Evolutionary conservation across 2,113 vertebrate species (phyloP).

Genomic region (Callorhinus ursinus): DNA sequence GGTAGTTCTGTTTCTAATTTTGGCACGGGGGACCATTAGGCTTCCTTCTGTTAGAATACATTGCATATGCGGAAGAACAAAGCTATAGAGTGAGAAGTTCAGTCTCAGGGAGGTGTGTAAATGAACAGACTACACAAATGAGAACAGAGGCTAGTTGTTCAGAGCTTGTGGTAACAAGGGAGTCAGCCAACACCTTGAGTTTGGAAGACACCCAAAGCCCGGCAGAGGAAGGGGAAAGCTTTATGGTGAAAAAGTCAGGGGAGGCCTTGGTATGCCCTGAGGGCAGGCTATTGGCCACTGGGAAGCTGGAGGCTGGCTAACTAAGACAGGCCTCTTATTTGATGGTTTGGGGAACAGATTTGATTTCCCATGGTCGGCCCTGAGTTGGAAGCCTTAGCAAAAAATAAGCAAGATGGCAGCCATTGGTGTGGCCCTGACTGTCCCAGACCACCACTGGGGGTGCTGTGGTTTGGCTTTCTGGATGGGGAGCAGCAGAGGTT

Average conservation of each 20-base stretch:
- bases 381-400: not conserved
- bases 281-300: not conserved
- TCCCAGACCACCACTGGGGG: not conserved
- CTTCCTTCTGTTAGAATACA: not conserved
- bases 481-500: not conserved
- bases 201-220: not conserved
- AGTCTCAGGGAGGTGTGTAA: not conserved
- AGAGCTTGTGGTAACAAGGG: not conserved
- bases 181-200: not conserved
- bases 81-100: not conserved
- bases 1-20: not conserved
- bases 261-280: not conserved
- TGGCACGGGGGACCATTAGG: not conserved
- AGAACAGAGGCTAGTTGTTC: not conserved
- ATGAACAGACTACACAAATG: not conserved
- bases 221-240: not conserved
- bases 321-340: not conserved
- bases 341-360: not conserved
- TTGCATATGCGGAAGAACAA: not conserved
- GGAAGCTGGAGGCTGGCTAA: not conserved
- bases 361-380: not conserved
- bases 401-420: not conserved
- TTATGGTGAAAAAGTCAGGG: not conserved
- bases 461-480: not conserved
- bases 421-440: not conserved